phyloP scores from a whole-genome alignment of 2,113 vertebrate genomes.

The Electrona antarctica region DNA sequence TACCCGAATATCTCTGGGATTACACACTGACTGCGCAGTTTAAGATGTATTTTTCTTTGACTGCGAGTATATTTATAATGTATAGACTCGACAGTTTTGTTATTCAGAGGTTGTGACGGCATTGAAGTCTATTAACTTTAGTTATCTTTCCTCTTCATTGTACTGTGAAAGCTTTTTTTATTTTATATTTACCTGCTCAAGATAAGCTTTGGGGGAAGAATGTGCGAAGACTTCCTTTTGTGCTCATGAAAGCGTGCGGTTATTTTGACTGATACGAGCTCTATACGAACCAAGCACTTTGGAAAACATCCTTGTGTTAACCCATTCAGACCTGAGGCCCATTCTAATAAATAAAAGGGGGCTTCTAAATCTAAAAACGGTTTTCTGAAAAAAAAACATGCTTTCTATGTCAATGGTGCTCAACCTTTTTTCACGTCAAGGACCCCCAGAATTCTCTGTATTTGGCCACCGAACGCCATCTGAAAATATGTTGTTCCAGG shows the following conservation, averaged over 20 bases:
- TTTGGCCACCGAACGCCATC: too few species aligned
- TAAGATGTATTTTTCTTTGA: conserved; percentile 24
- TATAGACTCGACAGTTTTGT: not conserved
- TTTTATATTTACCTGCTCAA: not conserved
- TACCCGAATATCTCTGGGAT: not conserved
- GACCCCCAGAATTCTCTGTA: too few species aligned
- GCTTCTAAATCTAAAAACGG: too few species aligned
- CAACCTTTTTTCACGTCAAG: too few species aligned
- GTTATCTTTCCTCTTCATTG: conserved; percentile 10
- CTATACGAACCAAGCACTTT: conserved; percentile 12
- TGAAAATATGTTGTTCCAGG: too few species aligned
- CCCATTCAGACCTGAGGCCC: too few species aligned
- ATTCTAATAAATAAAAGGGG: too few species aligned
- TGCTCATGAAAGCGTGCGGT: conserved; percentile 40
- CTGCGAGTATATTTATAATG: conserved; percentile 1
- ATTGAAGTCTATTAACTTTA: conserved; percentile 32
- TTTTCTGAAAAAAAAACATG: too few species aligned
- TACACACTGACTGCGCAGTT: not conserved
- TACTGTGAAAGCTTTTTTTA: conserved; percentile 32
- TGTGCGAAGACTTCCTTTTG: conserved; percentile 30
- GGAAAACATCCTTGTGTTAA: conserved; percentile 49
- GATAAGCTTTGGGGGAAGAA: conserved; percentile 16
- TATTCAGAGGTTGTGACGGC: not conserved
- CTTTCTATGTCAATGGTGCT: too few species aligned
- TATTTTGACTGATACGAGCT: conserved; percentile 53